phyloP scores from a whole-genome alignment of 2,797 vertebrate species.

The Platyrinchus mystaceus region DNA sequence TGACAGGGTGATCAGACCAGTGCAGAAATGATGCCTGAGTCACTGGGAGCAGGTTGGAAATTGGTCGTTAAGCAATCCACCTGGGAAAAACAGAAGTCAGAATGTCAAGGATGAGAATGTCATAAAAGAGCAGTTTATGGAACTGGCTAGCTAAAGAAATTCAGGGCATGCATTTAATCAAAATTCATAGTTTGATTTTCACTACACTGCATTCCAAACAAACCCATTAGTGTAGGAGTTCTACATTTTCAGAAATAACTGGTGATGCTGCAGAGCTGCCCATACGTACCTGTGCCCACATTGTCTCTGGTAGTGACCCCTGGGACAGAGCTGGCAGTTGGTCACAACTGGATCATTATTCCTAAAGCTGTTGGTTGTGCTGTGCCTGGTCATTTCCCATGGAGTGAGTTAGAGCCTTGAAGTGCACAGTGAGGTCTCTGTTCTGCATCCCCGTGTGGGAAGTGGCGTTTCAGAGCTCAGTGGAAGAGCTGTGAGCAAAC shows the following conservation, averaged over 20 bases:
- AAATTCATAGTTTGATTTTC: constrained; percentile 19
- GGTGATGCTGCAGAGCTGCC: constrained; percentile 9
- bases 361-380: fast-evolving
- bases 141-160: not conserved
- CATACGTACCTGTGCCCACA: not conserved
- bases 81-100: constrained; percentile 51
- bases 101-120: not conserved
- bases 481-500: not conserved
- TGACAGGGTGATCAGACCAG: constrained; percentile 64
- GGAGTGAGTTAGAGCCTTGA: not conserved
- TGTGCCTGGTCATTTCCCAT: not conserved
- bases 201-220: not conserved
- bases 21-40: constrained; percentile 62
- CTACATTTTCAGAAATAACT: not conserved
- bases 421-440: not conserved
- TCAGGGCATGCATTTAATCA: not conserved
- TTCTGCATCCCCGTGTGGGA: not conserved
- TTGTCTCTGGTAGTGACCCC: not conserved
- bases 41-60: constrained; percentile 38
- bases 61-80: constrained; percentile 45
- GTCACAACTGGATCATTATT: not conserved
- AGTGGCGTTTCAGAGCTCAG: not conserved
- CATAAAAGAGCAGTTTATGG: not conserved
- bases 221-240: constrained; percentile 9
- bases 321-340: fast-evolving